These are phyloP conservation scores for Trichoplusia ni DNA, from an alignment of 1,140 invertebrate genomes.

Conservation along the genomic window DNA sequence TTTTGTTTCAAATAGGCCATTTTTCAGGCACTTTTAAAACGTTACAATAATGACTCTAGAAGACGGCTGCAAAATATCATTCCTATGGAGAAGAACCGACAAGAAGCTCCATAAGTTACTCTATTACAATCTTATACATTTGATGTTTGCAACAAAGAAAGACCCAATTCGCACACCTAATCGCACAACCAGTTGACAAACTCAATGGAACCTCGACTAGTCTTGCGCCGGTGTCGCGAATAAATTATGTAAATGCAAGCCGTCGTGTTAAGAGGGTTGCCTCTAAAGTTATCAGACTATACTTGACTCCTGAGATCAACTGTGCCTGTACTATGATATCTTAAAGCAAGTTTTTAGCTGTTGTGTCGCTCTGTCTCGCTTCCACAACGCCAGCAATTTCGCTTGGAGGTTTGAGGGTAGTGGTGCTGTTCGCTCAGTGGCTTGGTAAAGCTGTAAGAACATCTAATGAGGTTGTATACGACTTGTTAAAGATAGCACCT, in stretches of 20 bases:
- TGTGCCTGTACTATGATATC: not conserved
- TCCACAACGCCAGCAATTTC: too few species aligned
- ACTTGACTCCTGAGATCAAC: slow-evolving; percentile 39
- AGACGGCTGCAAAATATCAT: too few species aligned
- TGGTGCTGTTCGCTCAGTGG: not conserved
- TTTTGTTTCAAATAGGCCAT: too few species aligned
- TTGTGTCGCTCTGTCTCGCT: too few species aligned
- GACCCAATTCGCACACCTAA: not conserved
- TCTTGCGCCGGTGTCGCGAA: slow-evolving; percentile 34
- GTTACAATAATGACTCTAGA: too few species aligned
- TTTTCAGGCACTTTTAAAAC: too few species aligned
- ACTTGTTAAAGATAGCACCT: slow-evolving; percentile 1
- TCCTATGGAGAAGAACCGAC: too few species aligned
- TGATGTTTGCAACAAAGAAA: too few species aligned
- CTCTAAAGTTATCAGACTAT: slow-evolving; percentile 34
- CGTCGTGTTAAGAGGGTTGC: slow-evolving; percentile 38
- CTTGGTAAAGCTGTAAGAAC: not conserved
- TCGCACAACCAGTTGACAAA: not conserved
- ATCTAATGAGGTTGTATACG: slow-evolving; percentile 12
- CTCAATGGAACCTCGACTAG: too few species aligned
- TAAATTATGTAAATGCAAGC: slow-evolving; percentile 44
- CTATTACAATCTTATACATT: too few species aligned
- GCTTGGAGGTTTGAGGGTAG: too few species aligned
- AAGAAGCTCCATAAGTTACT: too few species aligned
- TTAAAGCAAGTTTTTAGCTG: not conserved